Conservation (phyloP, 2,113 vertebrate genomes). For the Tupaia tana region DNA sequence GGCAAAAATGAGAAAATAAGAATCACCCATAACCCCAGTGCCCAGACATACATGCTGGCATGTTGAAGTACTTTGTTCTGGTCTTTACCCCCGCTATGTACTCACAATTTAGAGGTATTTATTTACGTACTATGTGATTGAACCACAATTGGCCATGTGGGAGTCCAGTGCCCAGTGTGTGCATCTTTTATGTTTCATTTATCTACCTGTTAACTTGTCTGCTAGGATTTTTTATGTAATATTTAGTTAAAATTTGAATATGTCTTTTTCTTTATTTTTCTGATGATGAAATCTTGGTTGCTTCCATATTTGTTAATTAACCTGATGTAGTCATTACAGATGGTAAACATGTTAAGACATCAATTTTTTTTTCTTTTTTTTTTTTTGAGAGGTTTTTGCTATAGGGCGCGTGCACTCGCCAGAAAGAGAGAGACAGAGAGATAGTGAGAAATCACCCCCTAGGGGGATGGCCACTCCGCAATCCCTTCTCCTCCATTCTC, state of each 20-base stretch:
- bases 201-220: background rate
- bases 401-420: no score
- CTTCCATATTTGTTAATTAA: background rate
- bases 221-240: background rate
- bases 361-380: no score
- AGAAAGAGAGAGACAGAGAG: no score
- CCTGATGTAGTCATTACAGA: background rate
- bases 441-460: no score
- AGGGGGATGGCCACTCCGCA: no score
- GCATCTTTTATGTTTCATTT: background rate
- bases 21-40: background rate
- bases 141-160: no score
- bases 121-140: background rate
- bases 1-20: conserved; percentile 20
- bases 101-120: background rate
- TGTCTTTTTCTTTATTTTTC: background rate
- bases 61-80: conserved; percentile 3
- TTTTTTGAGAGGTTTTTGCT: no score
- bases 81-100: background rate
- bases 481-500: no score
- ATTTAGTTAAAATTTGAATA: conserved; percentile 27
- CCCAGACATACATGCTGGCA: background rate
- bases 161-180: background rate
- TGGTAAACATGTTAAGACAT: background rate
- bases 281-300: background rate